Base-by-base conservation (phyloP, 2,888 invertebrate genomes). In the Sussaba pulchella region DNA sequence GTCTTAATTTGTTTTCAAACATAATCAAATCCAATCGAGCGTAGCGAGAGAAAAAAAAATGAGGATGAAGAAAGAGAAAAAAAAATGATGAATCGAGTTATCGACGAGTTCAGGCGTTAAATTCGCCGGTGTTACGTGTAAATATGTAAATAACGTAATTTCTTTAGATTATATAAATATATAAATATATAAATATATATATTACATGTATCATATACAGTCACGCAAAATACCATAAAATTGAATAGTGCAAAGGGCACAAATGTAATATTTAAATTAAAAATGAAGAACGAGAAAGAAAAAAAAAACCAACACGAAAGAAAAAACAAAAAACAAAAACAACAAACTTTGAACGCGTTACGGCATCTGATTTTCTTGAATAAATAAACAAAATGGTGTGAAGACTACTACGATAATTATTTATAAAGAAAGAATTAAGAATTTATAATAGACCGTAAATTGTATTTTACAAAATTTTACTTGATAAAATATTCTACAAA, bases 391-490 rank as follows among this genome's bases (percentile, higher is more conserved):
- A 77, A 89, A 91, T 88, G 91, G 90, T 91, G 89, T 91, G 91
- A 91, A 91, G 89, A 91, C 90, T 92, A 91, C 88, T 91, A 92
- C 88, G 90, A 91, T 91, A 90, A 91, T 89, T 92, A 92, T 91
- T 92, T 91, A 92, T 91, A 90, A 91, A 88, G 84, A 88, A 86
- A 79, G 83, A 69, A 54, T 52, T 41, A 69, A 54, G 39, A 91
- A 91, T 91, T 90, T 91, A 91, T 89, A 85, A 90, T 89, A 91
- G 87, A 84, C 87, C 87, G 88, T 88, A 90, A 89, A 91, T 91
- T 91, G 92, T 92, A 92, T 92, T 92, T 92, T 91, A 91, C 90
- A 91, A 89, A n/a, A 92, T 91, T 91, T 91, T 91, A 91, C 90
- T 91, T 90, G 88, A 89, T 90, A 66, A 90, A 86, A 85, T 88